These are phyloP conservation scores for Polyommatus icarus DNA, from an alignment of 2,888 invertebrate genomes.

Conservation along the genomic window DNA sequence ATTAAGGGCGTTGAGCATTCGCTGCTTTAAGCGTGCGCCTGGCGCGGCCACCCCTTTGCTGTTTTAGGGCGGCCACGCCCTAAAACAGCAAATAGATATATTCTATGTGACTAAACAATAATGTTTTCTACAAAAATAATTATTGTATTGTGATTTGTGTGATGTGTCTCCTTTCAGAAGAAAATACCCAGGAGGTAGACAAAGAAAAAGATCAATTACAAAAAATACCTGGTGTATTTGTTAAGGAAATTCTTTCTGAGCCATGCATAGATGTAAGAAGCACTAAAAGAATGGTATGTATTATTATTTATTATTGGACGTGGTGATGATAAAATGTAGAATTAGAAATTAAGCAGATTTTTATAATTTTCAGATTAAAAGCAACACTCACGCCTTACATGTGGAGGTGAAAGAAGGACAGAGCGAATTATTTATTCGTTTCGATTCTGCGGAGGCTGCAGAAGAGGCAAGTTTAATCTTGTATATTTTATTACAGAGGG, in stretches of 20 bases:
- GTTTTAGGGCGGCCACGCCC: too few relatives aligned
- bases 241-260: conserved; percentile 84
- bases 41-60: too few relatives aligned
- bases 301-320: neutral
- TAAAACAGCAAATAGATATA: neutral
- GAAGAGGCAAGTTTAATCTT: conserved; percentile 56
- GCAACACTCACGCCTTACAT: conserved; percentile 85
- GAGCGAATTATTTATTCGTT: conserved; percentile 84
- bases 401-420: conserved; percentile 89
- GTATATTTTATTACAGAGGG: neutral
- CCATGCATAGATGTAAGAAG: conserved; percentile 84
- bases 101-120: neutral
- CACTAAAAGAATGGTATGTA: conserved; percentile 82
- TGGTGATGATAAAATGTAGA: neutral
- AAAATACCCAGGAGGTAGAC: conserved; percentile 46
- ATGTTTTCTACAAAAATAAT: neutral
- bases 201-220: conserved; percentile 54
- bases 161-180: conserved; percentile 43
- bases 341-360: neutral
- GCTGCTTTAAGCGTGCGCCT: too few relatives aligned
- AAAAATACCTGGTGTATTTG: conserved; percentile 80
- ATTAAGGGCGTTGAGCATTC: too few relatives aligned
- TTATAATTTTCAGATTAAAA: conserved; percentile 71
- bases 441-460: conserved; percentile 77
- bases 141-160: neutral